Evolutionary conservation across 2,797 vertebrate genomes (phyloP).

Genomic region (Chrosomus eos): DNA sequence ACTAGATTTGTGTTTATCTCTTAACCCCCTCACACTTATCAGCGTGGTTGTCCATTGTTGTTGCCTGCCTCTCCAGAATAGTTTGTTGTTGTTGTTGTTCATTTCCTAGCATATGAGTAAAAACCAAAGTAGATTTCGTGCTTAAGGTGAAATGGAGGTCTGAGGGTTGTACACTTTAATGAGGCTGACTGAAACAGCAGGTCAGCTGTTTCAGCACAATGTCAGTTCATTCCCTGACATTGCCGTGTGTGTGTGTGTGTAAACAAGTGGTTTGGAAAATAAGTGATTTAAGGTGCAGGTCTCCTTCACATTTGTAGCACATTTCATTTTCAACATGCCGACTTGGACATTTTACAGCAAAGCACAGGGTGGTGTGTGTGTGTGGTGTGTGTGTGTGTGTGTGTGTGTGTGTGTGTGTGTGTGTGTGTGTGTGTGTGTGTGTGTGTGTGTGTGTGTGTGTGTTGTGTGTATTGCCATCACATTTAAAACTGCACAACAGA

Average conservation of each 20-base stretch:
- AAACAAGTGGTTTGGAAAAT: background rate
- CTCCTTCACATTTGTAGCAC: background rate
- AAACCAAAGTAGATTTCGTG: background rate
- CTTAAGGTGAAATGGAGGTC: background rate
- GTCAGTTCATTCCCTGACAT: background rate
- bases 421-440: too few species aligned
- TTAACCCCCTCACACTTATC: too few species aligned
- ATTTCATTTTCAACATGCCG: background rate
- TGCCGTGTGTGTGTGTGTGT: background rate
- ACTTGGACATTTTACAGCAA: too few species aligned
- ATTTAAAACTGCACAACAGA: background rate
- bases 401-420: background rate
- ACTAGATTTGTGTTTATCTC: too few species aligned
- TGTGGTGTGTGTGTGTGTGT: background rate
- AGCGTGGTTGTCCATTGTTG: background rate
- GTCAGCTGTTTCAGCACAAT: slow-evolving; percentile 47
- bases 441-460: too few species aligned
- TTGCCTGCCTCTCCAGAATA: background rate
- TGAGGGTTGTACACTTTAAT: slow-evolving; percentile 56
- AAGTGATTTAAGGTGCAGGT: slow-evolving; percentile 27
- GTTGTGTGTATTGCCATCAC: background rate
- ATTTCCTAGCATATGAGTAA: background rate
- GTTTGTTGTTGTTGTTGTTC: background rate
- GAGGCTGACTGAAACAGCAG: slow-evolving; percentile 53
- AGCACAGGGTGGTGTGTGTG: too few species aligned